phyloP scores from a whole-genome alignment of 2,888 invertebrate genomes.

The Drosophila neonasuta region DNA sequence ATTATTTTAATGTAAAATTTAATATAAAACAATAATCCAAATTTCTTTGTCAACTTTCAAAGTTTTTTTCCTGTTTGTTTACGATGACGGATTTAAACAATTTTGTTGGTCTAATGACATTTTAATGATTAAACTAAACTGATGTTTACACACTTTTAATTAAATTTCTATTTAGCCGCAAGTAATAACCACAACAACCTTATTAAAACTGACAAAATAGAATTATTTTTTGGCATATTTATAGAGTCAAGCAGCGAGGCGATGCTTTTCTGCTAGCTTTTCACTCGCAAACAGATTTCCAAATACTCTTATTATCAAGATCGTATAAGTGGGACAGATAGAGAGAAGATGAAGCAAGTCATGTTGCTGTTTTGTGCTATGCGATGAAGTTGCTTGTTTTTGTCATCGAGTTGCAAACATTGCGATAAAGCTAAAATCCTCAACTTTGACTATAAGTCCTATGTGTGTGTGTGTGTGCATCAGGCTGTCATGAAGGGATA shows the following conservation, averaged over 20 bases:
- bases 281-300: neutral
- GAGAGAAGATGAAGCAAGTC: neutral
- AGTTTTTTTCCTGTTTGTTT: too few relatives aligned
- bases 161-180: slow-evolving; percentile 34
- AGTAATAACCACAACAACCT: slow-evolving; percentile 28
- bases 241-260: neutral
- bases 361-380: neutral
- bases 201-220: slow-evolving; percentile 27
- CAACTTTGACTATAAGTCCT: slow-evolving; percentile 30
- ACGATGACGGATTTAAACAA: too few relatives aligned
- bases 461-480: slow-evolving; percentile 26
- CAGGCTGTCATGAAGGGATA: slow-evolving; percentile 38
- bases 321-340: neutral
- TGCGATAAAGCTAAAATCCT: slow-evolving; percentile 29
- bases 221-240: slow-evolving; percentile 35
- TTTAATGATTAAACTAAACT: slow-evolving; percentile 2
- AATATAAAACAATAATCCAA: too few relatives aligned
- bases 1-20: too few relatives aligned
- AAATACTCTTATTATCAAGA: neutral
- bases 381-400: neutral
- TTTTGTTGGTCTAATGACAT: neutral
- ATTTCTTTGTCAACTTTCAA: too few relatives aligned
- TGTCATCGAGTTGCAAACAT: slow-evolving; percentile 11
- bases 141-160: slow-evolving; percentile 56
- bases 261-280: neutral